A percentile compares a stretch with the other conserved stretches of the same genome.
Evolutionary conservation across 1,140 invertebrate species (phyloP).

Genomic region (Zaprionus africanus): DNA sequence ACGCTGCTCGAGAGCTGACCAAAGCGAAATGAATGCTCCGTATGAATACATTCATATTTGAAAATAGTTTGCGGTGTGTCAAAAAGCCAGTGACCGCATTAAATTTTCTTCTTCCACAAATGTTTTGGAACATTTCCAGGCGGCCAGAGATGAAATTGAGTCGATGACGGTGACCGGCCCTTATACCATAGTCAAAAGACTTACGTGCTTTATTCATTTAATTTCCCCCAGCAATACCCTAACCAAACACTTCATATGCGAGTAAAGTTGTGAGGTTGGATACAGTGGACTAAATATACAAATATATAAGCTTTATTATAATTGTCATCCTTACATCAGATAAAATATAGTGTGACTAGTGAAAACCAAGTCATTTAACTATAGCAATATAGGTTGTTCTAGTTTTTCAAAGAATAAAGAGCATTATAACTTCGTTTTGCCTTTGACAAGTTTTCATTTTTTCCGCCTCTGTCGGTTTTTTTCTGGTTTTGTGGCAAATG

Average conservation of each 20-base stretch:
- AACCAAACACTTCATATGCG: background rate
- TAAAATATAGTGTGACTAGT: too few species aligned
- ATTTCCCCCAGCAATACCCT: slow-evolving; percentile 16
- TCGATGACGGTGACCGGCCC: slow-evolving; percentile 35
- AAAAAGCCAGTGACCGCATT: slow-evolving; percentile 79
- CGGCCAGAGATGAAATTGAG: slow-evolving; percentile 39
- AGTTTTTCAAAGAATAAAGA: background rate
- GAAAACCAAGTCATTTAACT: too few species aligned
- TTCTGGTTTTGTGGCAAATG: slow-evolving; percentile 43
- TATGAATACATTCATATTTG: slow-evolving; percentile 62
- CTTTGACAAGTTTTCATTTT: background rate
- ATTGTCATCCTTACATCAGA: too few species aligned
- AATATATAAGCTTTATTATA: too few species aligned
- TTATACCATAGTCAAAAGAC: slow-evolving; percentile 35
- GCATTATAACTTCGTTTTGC: background rate
- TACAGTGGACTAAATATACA: too few species aligned
- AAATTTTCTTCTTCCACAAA: slow-evolving; percentile 58
- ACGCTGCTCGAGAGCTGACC: slow-evolving; percentile 54
- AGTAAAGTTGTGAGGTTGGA: background rate
- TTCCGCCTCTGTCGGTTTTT: slow-evolving; percentile 10
- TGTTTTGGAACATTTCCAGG: slow-evolving; percentile 72
- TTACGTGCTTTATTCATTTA: slow-evolving; percentile 37
- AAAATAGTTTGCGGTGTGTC: slow-evolving; percentile 73
- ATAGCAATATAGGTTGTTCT: too few species aligned
- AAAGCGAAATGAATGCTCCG: slow-evolving; percentile 58